Evolutionary conservation across 64 coral and sea anemone species (phyloP), one percentile per base, ranked within the genome.

Genomic region (Montipora sp.): DNA sequence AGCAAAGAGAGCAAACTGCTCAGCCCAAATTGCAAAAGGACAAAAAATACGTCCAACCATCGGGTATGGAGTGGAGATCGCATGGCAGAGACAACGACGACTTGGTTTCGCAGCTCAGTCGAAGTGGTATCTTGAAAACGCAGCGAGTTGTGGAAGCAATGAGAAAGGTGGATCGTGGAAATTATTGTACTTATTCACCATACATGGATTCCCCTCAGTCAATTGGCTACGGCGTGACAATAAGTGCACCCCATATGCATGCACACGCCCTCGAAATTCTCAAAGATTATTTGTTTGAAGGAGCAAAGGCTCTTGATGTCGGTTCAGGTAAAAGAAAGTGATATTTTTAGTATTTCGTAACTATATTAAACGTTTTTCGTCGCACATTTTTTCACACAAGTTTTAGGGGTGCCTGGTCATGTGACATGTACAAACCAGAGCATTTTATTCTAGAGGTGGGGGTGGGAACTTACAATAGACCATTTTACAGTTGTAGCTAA

Each of bases 41-140:
- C 2, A 13, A 92, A 80, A 83, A 94, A 91, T 60, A 71, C 10
- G 66, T 94, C 71, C 77, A 55, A 21, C 78, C 80, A 51, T 91
- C 89, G 60, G 97, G 97, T 11, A 98, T 98, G 97, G 97, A 98
- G 97, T 98, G 97, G 97, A 77, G 92, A 22, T 95, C 97, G n/a
- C 97, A 98, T 63, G 97, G 97, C 8, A 79, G 61, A 73, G 87
- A 93, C 51, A 98, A 98, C 85, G 71, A 96, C 51, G 94, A 98
- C 59, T 71, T 98, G 19, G 91, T 98, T 47, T 84, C 79, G 51
- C 92, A 98, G 83, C 84, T 98, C 48, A 96, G 75, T 58, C 65
- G 81, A 18, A 87, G 77, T 57, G 84, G 72, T 2, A 98, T 98
- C 8, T 73, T 98, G 4, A 98, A 98, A 80, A 88, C 91, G 6